These are phyloP conservation scores for Otocyon megalotis DNA, from an alignment of 2,113 vertebrate genomes.

Conservation along the genomic window DNA sequence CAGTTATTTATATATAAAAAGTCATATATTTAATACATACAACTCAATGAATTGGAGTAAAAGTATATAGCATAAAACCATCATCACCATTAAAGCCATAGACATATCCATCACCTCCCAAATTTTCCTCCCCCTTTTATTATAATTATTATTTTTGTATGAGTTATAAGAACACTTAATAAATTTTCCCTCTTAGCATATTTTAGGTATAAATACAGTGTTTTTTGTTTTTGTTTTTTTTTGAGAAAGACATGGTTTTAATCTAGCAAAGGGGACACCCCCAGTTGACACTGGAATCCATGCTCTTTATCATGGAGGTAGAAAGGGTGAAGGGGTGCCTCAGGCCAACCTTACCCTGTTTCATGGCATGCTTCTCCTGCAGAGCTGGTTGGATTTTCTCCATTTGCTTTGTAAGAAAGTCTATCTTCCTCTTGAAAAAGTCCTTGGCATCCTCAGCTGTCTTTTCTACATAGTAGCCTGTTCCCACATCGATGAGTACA, in stretches of 20 bases:
- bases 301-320: not conserved
- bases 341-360: conserved; percentile 86
- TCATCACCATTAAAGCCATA: not conserved
- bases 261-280: not conserved
- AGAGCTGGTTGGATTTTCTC: too few species aligned
- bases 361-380: too few species aligned
- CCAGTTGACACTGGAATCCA: not conserved
- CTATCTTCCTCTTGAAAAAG: too few species aligned
- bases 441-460: too few species aligned
- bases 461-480: too few species aligned
- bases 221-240: too few species aligned
- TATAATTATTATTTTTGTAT: not conserved
- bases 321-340: not conserved
- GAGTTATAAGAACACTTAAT: not conserved
- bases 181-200: not conserved
- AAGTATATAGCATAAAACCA: not conserved
- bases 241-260: not conserved
- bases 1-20: not conserved
- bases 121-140: not conserved
- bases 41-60: not conserved
- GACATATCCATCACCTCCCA: not conserved
- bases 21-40: not conserved
- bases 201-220: not conserved
- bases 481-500: too few species aligned
- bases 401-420: too few species aligned